These are phyloP conservation scores for Mechanitis mazaeus DNA, from an alignment of 2,888 invertebrate genomes.

Conservation along the genomic window DNA sequence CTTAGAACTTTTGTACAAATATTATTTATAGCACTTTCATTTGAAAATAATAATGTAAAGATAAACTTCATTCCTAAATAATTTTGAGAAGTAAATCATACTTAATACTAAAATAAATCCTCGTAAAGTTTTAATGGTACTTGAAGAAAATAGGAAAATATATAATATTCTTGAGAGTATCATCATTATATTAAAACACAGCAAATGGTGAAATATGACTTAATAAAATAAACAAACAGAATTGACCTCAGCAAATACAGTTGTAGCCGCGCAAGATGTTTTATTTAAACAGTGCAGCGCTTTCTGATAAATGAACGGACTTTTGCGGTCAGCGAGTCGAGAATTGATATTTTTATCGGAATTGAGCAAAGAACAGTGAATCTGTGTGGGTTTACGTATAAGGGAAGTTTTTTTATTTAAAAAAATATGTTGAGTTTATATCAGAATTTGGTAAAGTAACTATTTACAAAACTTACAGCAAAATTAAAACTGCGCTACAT, in stretches of 20 bases:
- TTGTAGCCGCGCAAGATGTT: constrained; percentile 36
- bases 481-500: no score
- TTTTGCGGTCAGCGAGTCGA: constrained; percentile 48
- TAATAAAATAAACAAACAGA: constrained; percentile 7
- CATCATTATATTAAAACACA: constrained; percentile 1
- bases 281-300: constrained; percentile 39
- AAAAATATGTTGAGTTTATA: no score
- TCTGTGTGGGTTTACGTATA: not conserved
- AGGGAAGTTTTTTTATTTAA: not conserved
- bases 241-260: constrained; percentile 24
- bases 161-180: not conserved
- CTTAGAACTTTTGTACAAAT: not conserved
- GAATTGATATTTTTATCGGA: constrained; percentile 66
- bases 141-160: not conserved
- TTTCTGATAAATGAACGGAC: constrained; percentile 53
- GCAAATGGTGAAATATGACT: constrained; percentile 5
- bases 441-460: no score
- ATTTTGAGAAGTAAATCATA: not conserved
- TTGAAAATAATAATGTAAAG: no score
- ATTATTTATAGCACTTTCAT: not conserved
- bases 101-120: not conserved
- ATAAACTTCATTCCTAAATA: not conserved
- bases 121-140: no score
- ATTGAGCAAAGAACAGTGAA: constrained; percentile 10
- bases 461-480: no score